Conservation (phyloP, 2,113 vertebrate genomes). For the Otus sunia region DNA sequence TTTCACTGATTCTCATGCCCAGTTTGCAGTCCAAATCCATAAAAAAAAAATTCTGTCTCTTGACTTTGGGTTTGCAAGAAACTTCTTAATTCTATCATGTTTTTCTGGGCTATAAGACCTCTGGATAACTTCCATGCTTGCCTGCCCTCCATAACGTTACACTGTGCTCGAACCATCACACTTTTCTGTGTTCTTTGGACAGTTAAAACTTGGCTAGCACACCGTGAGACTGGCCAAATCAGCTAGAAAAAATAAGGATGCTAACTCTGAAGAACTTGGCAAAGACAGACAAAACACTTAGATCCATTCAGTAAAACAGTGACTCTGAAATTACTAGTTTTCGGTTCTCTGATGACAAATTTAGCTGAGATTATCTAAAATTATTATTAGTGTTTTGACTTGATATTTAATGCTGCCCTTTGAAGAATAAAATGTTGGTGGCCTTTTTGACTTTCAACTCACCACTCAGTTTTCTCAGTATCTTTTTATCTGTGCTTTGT, state of each 20-base stretch:
- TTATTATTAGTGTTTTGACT: not conserved
- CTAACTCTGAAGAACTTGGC: not conserved
- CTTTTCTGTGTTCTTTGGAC: not conserved
- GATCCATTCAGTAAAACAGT: not conserved
- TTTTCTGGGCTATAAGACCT: not conserved
- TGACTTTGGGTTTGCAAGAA: not conserved
- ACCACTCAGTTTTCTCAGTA: not conserved
- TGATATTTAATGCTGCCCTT: not conserved
- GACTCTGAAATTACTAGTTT: not conserved
- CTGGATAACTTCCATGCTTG: not conserved
- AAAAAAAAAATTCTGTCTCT: not conserved
- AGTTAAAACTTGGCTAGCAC: not conserved
- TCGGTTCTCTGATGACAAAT: not conserved
- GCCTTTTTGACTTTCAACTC: not conserved
- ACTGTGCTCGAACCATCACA: not conserved
- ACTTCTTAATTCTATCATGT: not conserved
- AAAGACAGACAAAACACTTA: not conserved
- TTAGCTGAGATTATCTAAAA: not conserved
- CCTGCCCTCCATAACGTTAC: not conserved
- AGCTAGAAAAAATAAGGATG: not conserved
- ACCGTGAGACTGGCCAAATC: not conserved
- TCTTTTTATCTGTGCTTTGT: not conserved
- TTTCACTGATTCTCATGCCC: not conserved
- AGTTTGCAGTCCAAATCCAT: not conserved
- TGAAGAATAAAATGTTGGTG: not conserved